A percentile compares a stretch with the other conserved stretches of the same genome.
phyloP scores from a whole-genome alignment of 2,113 vertebrate genomes.

The Brachyistius frenatus region DNA sequence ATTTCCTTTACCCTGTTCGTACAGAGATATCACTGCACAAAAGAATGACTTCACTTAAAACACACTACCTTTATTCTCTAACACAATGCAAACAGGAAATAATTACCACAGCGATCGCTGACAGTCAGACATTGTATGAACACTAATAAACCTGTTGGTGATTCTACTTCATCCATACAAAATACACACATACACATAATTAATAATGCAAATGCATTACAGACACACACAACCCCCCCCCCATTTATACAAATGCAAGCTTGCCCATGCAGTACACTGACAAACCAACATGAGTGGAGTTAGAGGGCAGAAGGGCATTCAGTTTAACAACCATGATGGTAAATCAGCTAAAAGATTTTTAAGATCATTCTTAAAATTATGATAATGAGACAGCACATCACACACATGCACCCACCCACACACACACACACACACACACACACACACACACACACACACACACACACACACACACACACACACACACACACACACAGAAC shows the following conservation, averaged over 20 bases:
- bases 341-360: slow-evolving; percentile 15
- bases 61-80: slow-evolving; percentile 23
- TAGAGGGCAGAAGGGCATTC: not conserved
- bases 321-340: slow-evolving; percentile 9
- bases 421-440: slow-evolving; percentile 10
- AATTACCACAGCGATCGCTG: not conserved
- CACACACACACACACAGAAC: slow-evolving; percentile 6
- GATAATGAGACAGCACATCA: slow-evolving; percentile 20
- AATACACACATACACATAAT: no score
- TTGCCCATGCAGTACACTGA: not conserved
- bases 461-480: slow-evolving; percentile 2
- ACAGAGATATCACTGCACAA: slow-evolving; percentile 15
- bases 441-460: not conserved
- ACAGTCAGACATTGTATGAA: no score
- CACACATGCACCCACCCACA: no score
- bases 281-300: not conserved
- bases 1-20: slow-evolving; percentile 14
- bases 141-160: no score
- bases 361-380: slow-evolving; percentile 4
- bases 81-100: slow-evolving; percentile 23
- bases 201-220: no score
- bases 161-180: no score
- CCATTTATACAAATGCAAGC: not conserved
- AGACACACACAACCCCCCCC: no score
- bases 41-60: slow-evolving; percentile 23